Conservation (phyloP, 2,888 invertebrate genomes). For the Rhabditophanes sp. region DNA sequence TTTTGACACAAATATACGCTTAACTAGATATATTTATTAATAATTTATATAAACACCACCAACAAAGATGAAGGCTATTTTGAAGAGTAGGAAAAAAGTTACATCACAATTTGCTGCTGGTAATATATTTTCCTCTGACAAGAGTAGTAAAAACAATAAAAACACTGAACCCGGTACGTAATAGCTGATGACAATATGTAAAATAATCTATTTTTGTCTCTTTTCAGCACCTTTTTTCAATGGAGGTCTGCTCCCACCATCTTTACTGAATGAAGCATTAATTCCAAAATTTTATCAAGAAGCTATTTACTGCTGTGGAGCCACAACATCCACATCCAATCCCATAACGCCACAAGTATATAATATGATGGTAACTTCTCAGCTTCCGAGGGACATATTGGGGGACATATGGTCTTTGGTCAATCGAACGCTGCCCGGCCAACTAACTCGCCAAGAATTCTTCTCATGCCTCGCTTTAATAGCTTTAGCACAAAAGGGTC, state of each 20-base stretch:
- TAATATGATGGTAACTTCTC: constrained; percentile 47
- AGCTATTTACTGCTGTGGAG: constrained; percentile 28
- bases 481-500: constrained; percentile 49
- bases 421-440: constrained; percentile 47
- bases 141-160: too few relatives aligned
- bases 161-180: too few relatives aligned
- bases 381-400: constrained; percentile 46
- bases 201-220: too few relatives aligned
- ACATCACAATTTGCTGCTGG: too few relatives aligned
- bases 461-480: constrained; percentile 48
- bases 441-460: constrained; percentile 47
- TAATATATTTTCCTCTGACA: too few relatives aligned
- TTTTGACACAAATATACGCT: too few relatives aligned
- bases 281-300: constrained; percentile 36
- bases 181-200: too few relatives aligned
- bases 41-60: too few relatives aligned
- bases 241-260: constrained; percentile 32
- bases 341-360: constrained; percentile 42
- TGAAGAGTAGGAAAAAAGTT: too few relatives aligned
- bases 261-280: constrained; percentile 25
- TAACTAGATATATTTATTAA: too few relatives aligned
- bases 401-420: constrained; percentile 49
- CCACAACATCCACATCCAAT: constrained; percentile 10
- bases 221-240: too few relatives aligned
- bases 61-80: too few relatives aligned